Base-by-base conservation (phyloP, 2,888 invertebrate genomes). In the Sminthurides aquaticus region DNA sequence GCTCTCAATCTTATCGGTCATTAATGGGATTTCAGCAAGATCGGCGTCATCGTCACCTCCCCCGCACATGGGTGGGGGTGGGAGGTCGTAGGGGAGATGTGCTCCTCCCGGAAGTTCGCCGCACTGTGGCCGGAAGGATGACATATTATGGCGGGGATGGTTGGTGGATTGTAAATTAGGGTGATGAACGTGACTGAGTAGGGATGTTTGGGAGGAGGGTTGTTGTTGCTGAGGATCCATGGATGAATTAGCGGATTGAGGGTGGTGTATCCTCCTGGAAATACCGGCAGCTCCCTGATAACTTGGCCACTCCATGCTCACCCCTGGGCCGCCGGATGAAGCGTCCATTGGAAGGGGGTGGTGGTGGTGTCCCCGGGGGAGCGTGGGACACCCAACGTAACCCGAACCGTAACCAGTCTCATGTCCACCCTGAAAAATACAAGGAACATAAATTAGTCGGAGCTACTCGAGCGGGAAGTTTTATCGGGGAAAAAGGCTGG, bases 1-100 rank as follows among this genome's bases (percentile, higher is more conserved):
- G 64, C 74, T 74, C 64, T 74, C 74, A 57, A 74, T 74, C 69
- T 74, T 74, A 62, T 74, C 74, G 49, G 67, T 65, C 72, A 74
- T 69, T 52, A 71, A 66, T 62, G 73, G 72, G 65, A 73, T 68
- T 63, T 74, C 71, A 49, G 72, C 66, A 64, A 71, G 66, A 67
- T 74, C 74, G 34, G 69, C 64, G 66, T 74, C 74, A 66, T 74
- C 74, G 62, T 74, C 74, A 5, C 8, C 20, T 8, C 5, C 20
- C 5, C 20, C 20, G 22, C 68, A 65, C 29, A 71, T 63, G 58
- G 71, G 71, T 60, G 71, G 67, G 62, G 68, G 64, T 56, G 73
- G 71, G 57, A 74, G 68, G 25, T 74, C 72, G 49, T 74, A 73
- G 59, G 69, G 52, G 5, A 52, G 22, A 20, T 61, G 62, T 61